phyloP scores from a whole-genome alignment of 2,797 vertebrate genomes.

The Phrynocephalus vlangalii region DNA sequence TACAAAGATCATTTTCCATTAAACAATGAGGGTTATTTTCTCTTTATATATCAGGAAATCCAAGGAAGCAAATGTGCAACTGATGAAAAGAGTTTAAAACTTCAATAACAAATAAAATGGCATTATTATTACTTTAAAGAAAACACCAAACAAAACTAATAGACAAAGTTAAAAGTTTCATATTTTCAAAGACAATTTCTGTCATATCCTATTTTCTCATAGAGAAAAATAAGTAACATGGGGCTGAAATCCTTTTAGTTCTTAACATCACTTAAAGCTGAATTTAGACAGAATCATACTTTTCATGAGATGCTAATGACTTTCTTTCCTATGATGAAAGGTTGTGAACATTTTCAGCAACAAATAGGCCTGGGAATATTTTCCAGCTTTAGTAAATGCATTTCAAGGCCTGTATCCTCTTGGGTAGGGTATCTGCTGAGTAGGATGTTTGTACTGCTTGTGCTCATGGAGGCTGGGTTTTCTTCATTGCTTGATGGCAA shows the following conservation, averaged over 20 bases:
- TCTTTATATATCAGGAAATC: slow-evolving; percentile 15
- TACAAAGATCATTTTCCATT: not conserved
- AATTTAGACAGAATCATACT: not conserved
- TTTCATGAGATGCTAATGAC: not conserved
- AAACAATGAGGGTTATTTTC: not conserved
- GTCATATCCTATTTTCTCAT: not conserved
- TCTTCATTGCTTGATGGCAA: no score
- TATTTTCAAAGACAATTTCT: not conserved
- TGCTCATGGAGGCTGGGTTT: no score
- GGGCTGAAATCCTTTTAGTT: not conserved
- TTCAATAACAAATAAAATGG: slow-evolving; percentile 9
- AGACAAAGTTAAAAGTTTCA: not conserved
- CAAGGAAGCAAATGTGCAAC: slow-evolving; percentile 50
- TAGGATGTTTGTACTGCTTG: no score
- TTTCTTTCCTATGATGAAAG: not conserved
- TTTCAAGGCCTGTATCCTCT: not conserved
- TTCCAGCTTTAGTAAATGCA: not conserved
- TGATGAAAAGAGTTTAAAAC: slow-evolving; percentile 41
- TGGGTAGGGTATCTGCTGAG: no score
- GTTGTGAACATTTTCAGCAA: not conserved
- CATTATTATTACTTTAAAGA: not conserved
- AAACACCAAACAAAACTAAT: not conserved
- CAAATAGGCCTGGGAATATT: not conserved
- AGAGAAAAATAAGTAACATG: not conserved
- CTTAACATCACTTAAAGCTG: not conserved